phyloP scores from a whole-genome alignment of 2,113 vertebrate species.

The Lepus timidus region DNA sequence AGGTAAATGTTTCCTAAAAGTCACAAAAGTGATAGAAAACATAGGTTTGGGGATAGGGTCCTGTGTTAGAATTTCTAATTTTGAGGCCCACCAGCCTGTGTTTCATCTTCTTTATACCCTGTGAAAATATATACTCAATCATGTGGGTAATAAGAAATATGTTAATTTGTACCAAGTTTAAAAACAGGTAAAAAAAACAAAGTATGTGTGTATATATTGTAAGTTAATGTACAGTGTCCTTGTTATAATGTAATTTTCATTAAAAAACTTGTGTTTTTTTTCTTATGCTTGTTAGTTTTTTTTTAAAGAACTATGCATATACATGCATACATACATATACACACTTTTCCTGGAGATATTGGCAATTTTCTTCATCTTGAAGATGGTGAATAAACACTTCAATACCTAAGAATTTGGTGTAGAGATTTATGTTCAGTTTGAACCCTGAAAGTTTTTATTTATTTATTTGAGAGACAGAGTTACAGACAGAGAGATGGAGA shows the following conservation, averaged over 20 bases:
- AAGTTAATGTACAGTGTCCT: constrained; percentile 81
- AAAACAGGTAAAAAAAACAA: constrained; percentile 49
- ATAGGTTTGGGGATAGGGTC: neutral
- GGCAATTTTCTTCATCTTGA: constrained; percentile 69
- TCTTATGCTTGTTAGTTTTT: constrained; percentile 61
- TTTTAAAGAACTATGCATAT: constrained; percentile 11
- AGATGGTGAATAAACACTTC: constrained; percentile 71
- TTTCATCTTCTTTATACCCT: constrained; percentile 64
- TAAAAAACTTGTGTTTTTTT: constrained; percentile 75
- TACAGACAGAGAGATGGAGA: too few species aligned
- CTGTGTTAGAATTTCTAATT: constrained; percentile 63
- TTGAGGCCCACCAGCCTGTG: constrained; percentile 58
- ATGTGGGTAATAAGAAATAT: constrained; percentile 75
- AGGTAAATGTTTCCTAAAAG: constrained; percentile 59
- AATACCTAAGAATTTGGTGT: constrained; percentile 58
- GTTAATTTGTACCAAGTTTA: constrained; percentile 74
- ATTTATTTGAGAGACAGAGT: too few species aligned
- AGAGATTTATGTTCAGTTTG: constrained; percentile 52
- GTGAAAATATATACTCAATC: constrained; percentile 68
- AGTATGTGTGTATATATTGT: constrained; percentile 71
- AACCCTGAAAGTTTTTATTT: constrained; percentile 19
- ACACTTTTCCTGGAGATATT: constrained; percentile 54
- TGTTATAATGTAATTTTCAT: constrained; percentile 83
- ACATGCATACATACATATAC: constrained; percentile 12
- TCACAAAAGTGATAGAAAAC: constrained; percentile 48